Conservation (phyloP, 2,797 vertebrate species). For the Bucorvus abyssinicus region DNA sequence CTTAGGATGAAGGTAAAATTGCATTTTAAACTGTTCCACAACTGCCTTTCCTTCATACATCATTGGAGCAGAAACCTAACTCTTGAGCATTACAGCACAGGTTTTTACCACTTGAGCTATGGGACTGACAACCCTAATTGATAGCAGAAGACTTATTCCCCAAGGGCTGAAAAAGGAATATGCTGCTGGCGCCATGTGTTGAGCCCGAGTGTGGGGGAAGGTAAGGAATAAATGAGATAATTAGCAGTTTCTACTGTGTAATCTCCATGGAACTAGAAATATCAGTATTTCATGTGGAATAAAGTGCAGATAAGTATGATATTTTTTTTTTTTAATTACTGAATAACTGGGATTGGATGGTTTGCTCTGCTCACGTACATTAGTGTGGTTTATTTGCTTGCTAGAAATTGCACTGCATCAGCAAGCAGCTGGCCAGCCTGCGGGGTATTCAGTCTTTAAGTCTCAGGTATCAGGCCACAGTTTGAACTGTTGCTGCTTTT, state of each 20-base stretch:
- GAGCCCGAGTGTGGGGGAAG: constrained; percentile 54
- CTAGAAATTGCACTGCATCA: neutral
- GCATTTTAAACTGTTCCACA: constrained; percentile 58
- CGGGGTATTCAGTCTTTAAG: neutral
- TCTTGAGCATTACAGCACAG: constrained; percentile 55
- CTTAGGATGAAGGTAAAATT: constrained; percentile 48
- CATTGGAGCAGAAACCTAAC: constrained; percentile 59
- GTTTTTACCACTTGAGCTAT: constrained; percentile 62
- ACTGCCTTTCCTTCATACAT: constrained; percentile 62
- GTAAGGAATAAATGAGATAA: constrained; percentile 56
- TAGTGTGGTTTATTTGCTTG: neutral
- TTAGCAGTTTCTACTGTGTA: constrained; percentile 46
- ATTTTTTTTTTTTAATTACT: neutral
- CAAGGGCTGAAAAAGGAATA: constrained; percentile 48
- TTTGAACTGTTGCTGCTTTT: neutral
- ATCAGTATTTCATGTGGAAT: neutral
- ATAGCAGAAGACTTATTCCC: constrained; percentile 66
- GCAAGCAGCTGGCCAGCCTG: neutral
- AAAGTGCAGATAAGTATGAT: neutral
- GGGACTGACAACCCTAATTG: constrained; percentile 64
- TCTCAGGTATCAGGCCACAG: neutral
- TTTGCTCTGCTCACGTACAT: neutral
- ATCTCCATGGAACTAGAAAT: constrained; percentile 27
- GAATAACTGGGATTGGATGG: neutral
- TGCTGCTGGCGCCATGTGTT: constrained; percentile 64